Evolutionary conservation across 23 tunicate genomes (phyloP), one percentile per base, ranked within the genome.

Genomic region (Botrylloides violaceus): DNA sequence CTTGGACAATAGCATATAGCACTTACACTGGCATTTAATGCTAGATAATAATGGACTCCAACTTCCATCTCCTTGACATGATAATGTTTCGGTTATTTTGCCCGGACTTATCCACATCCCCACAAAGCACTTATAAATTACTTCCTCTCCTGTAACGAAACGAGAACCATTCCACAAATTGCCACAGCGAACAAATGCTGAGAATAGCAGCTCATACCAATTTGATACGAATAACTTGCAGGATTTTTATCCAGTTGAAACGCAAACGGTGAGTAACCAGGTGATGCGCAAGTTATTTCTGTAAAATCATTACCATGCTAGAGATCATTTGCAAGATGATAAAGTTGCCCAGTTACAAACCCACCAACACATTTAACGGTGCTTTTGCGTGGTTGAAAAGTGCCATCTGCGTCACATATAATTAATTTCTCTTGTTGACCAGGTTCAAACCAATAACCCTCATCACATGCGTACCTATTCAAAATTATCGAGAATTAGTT

Each of bases 401-500:
- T 34, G 2, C 90, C 90, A 61, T 77, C 66, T 23, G 76, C 73
- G 5, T 50, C 19, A 71, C 90, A 83, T 12, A 26, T 39, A 2
- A 77, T 49, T 49, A 73, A 73, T 43, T 64, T 71, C 33, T 71
- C 35, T 6, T 47, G 70, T 5, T 21, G 0, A 3, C 66, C 60
- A 18, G 62, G 49, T 0, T 31, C 49, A n/a, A 77, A 76, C 77
- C 81, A 77, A 43, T 49, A 83, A 1, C 70, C 78, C 22, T 61
- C 65, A 50, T 76, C 71, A 55, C 90, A 83, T 26, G 53, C 34
- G 57, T 76, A 76, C 24, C 88, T 82, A 70, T 33, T 43, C n/a
- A 60, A 60, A 60, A 43, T 43, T 7, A 43, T 43, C 53, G 15
- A 43, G 53, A 7, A 7, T 43, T 43, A n/a, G n/a, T n/a, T n/a